Percentiles rank a stretch among this genome's conserved stretches.
phyloP scores from a whole-genome alignment of 2,113 vertebrate species.

The Coracopsis vasa region DNA sequence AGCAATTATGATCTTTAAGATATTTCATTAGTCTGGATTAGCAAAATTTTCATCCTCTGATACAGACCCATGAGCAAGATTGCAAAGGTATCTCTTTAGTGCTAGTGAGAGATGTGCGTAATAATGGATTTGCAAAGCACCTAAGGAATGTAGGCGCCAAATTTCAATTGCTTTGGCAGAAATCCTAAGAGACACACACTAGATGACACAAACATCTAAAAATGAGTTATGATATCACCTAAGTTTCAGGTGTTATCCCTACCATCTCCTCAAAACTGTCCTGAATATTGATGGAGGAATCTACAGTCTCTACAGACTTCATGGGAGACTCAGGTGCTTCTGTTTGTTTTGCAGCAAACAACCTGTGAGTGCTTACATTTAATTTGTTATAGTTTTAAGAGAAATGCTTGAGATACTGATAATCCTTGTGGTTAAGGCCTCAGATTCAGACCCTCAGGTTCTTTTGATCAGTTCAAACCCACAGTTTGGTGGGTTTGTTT shows the following conservation, averaged over 20 bases:
- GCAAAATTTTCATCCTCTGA: background rate
- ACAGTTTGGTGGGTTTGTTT: accelerated
- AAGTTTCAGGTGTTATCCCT: background rate
- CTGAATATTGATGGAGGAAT: background rate
- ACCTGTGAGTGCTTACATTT: background rate
- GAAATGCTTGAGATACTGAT: background rate
- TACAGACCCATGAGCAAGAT: background rate
- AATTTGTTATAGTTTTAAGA: background rate
- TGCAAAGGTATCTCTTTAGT: background rate
- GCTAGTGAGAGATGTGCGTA: background rate
- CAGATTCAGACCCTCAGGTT: background rate
- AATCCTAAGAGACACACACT: background rate
- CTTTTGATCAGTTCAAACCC: background rate
- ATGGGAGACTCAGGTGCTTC: accelerated
- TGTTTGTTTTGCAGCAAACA: background rate
- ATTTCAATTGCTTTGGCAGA: background rate
- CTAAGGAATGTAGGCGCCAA: background rate
- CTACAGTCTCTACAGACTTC: background rate
- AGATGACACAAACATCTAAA: background rate
- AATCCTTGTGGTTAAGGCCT: background rate
- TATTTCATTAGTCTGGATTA: background rate
- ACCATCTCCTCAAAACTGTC: background rate
- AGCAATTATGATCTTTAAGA: background rate
- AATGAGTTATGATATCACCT: background rate
- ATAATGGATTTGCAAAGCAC: background rate